Base-by-base conservation (phyloP, 1,140 invertebrate species). In the Euwallacea similis region DNA sequence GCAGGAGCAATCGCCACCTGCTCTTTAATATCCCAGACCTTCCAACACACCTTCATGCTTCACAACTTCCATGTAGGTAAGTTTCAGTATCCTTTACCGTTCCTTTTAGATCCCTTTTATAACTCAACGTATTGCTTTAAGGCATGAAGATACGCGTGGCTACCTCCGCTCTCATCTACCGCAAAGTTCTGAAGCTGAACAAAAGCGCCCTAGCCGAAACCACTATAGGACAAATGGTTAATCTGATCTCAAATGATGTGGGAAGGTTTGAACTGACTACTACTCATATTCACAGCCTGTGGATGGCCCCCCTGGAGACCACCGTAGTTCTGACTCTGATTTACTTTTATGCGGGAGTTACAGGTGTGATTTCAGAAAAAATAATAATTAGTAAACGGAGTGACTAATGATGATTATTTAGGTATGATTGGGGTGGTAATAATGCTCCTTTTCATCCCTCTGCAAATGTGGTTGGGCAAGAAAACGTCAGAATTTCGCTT, bases 231-330 rank as follows among this genome's bases (percentile, higher is more conserved):
- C 91, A 94, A 78, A 90, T 95, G 60, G 89, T 96, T 0, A 97
- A 96, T 81, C 84, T 96, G 0, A 81, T 96, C 58, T 93, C 93
- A 1, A 96, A 95, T 67, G 94, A 96, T 77, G 87, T 90, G 9
- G 88, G 87, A 15, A 81, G 89, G 43, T 91, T 91, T 74, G 90
- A 91, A 78, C 81, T 88, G 56, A 87, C 88, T 0, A 83, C 86
- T 0, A 82, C 88, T 61, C 88, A 90, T 77, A 74, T 91, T 7
- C 86, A 90, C 75, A 90, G 90, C 68, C 76, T 91, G 0, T 88
- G 89, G 83, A 84, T 90, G 43, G 91, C 90, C 0, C 93, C 94
- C 0, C 77, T 94, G 0, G 91, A 95, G 79, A 90, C 91, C 0
- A 80, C 89, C 0, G 83, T 93, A 11, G 86, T 91, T 10, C 85